A percentile compares a stretch with the other conserved stretches of the same genome.
These are phyloP conservation scores for Tangara arthus DNA, from an alignment of 2,797 vertebrate genomes.

Conservation along the genomic window DNA sequence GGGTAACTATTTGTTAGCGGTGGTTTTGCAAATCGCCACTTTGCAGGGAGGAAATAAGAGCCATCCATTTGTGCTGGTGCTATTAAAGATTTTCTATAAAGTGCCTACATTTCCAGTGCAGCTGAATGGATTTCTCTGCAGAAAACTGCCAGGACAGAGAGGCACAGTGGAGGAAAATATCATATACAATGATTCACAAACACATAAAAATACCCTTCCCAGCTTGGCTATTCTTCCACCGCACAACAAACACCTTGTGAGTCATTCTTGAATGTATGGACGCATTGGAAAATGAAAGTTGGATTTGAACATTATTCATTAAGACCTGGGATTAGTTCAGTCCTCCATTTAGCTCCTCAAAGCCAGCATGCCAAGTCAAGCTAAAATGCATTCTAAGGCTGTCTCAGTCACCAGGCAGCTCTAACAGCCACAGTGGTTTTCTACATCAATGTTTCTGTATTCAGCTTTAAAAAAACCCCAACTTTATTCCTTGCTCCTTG, in stretches of 20 bases:
- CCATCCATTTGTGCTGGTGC: slow-evolving; percentile 75
- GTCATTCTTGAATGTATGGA: neutral
- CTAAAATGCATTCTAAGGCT: neutral
- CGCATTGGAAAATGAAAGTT: neutral
- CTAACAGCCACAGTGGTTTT: neutral
- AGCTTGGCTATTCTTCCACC: slow-evolving; percentile 12
- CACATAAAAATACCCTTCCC: slow-evolving; percentile 61
- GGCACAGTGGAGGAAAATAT: slow-evolving; percentile 74
- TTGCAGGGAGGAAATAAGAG: slow-evolving; percentile 75
- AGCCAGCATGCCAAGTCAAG: neutral
- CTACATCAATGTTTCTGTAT: neutral
- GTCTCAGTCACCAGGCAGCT: neutral
- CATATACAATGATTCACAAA: slow-evolving; percentile 74
- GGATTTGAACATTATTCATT: slow-evolving; percentile 25
- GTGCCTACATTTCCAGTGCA: slow-evolving; percentile 72
- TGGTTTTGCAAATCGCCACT: slow-evolving; percentile 69
- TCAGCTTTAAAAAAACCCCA: neutral
- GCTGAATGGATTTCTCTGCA: slow-evolving; percentile 78
- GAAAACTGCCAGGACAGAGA: slow-evolving; percentile 68
- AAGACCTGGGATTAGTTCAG: slow-evolving; percentile 22
- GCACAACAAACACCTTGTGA: slow-evolving; percentile 45
- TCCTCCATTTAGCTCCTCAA: slow-evolving; percentile 12
- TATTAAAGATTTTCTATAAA: slow-evolving; percentile 82
- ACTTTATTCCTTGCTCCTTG: neutral
- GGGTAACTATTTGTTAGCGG: slow-evolving; percentile 61